Conservation (phyloP, 2,888 invertebrate species). For the Rapana venosa region DNA sequence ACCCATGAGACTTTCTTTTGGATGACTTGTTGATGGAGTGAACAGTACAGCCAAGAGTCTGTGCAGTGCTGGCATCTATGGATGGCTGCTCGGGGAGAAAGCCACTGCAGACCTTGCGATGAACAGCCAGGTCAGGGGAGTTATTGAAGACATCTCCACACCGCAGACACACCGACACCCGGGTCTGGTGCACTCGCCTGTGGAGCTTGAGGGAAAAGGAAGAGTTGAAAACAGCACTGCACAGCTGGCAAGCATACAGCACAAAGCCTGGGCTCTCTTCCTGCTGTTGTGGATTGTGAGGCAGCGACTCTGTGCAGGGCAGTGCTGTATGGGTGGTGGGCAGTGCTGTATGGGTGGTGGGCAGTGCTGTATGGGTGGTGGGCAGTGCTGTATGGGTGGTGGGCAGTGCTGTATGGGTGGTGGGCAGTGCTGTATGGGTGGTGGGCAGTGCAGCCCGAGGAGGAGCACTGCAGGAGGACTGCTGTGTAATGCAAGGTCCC, state of each 20-base stretch:
- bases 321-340: background rate
- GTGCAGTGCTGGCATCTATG: background rate
- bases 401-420: no score
- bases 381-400: background rate
- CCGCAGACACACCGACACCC: slow-evolving; percentile 12
- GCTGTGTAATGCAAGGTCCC: no score
- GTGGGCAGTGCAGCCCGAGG: no score
- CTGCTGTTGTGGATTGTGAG: background rate
- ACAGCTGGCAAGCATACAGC: slow-evolving; percentile 24
- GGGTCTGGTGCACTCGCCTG: slow-evolving; percentile 13
- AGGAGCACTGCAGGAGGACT: no score
- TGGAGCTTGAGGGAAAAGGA: slow-evolving; percentile 34
- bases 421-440: no score
- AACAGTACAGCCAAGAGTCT: background rate
- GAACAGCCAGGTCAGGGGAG: background rate
- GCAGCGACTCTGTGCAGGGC: background rate
- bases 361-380: background rate
- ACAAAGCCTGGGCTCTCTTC: background rate
- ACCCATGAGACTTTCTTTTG: background rate
- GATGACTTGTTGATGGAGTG: background rate
- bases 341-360: background rate
- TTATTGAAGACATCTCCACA: slow-evolving; percentile 10
- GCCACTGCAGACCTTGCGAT: background rate
- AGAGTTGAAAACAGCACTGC: slow-evolving; percentile 32
- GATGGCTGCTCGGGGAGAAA: background rate